phyloP scores from a whole-genome alignment of 2,797 vertebrate genomes.

The Moxostoma hubbsi region DNA sequence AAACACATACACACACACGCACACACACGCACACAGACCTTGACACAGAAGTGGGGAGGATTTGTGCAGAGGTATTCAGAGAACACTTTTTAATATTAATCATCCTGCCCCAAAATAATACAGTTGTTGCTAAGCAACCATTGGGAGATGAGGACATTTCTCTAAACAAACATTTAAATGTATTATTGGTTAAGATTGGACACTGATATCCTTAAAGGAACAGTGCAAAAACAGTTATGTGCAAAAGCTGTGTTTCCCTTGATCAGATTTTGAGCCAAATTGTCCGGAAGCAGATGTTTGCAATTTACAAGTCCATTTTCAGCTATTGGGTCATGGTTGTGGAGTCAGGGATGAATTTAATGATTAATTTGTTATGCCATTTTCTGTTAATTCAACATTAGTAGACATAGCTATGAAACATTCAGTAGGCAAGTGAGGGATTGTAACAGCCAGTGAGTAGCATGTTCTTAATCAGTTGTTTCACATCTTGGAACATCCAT shows the following conservation, averaged over 20 bases:
- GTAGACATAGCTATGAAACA: slow-evolving; percentile 35
- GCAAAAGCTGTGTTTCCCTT: slow-evolving; percentile 13
- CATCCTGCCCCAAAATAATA: slow-evolving; percentile 63
- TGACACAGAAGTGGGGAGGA: slow-evolving; percentile 32
- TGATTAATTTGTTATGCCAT: slow-evolving; percentile 37
- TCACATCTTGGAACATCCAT: slow-evolving; percentile 18
- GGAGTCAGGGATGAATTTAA: slow-evolving; percentile 43
- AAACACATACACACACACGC: slow-evolving; percentile 7
- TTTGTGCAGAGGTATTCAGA: slow-evolving; percentile 56
- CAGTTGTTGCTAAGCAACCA: slow-evolving; percentile 62
- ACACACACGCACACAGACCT: slow-evolving; percentile 1
- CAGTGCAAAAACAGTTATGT: slow-evolving; percentile 18
- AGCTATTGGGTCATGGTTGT: slow-evolving; percentile 32
- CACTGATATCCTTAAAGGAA: slow-evolving; percentile 40
- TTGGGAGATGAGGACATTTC: slow-evolving; percentile 58
- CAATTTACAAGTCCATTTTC: slow-evolving; percentile 11
- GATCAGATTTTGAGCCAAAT: slow-evolving; percentile 17
- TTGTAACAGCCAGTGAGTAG: slow-evolving; percentile 24
- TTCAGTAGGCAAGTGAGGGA: slow-evolving; percentile 17
- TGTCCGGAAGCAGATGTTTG: slow-evolving; percentile 25
- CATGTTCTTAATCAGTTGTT: slow-evolving; percentile 17
- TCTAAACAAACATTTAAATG: slow-evolving; percentile 59
- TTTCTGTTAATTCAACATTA: slow-evolving; percentile 31
- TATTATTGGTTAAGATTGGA: slow-evolving; percentile 49
- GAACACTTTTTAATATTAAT: slow-evolving; percentile 64